Percentiles rank a stretch among this genome's conserved stretches.
Evolutionary conservation across 1,140 invertebrate genomes (phyloP).

Genomic region (Atta colombica): DNA sequence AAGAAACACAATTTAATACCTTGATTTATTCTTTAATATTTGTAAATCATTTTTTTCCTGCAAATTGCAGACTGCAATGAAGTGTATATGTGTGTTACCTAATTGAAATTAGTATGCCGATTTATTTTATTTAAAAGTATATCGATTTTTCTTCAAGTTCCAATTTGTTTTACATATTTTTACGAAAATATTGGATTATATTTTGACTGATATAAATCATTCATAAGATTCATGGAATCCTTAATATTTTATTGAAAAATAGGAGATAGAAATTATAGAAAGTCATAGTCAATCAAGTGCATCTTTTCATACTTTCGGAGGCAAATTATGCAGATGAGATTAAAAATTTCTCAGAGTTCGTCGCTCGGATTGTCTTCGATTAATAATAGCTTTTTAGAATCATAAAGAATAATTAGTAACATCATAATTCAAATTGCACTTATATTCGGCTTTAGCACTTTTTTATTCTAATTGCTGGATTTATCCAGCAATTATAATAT

Average conservation of each 20-base stretch:
- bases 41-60: background rate
- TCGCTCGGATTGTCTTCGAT: background rate
- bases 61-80: background rate
- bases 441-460: background rate
- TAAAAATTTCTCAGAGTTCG: slow-evolving; percentile 7
- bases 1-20: background rate
- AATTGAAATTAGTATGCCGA: slow-evolving; percentile 14
- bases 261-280: background rate
- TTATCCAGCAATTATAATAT: slow-evolving; percentile 9
- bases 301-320: background rate
- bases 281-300: background rate
- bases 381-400: background rate
- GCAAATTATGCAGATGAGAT: background rate
- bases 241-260: slow-evolving; percentile 1
- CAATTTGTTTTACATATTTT: slow-evolving; percentile 5
- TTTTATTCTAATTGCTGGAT: background rate
- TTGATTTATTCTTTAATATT: background rate
- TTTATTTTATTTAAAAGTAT: slow-evolving; percentile 1
- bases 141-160: background rate
- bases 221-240: background rate
- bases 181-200: background rate
- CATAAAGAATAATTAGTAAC: background rate
- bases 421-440: background rate
- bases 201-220: background rate
- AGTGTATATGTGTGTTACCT: background rate